A percentile compares a stretch with the other conserved stretches of the same genome.
Evolutionary conservation across 2,113 vertebrate genomes (phyloP).

Genomic region (Notechis scutatus): DNA sequence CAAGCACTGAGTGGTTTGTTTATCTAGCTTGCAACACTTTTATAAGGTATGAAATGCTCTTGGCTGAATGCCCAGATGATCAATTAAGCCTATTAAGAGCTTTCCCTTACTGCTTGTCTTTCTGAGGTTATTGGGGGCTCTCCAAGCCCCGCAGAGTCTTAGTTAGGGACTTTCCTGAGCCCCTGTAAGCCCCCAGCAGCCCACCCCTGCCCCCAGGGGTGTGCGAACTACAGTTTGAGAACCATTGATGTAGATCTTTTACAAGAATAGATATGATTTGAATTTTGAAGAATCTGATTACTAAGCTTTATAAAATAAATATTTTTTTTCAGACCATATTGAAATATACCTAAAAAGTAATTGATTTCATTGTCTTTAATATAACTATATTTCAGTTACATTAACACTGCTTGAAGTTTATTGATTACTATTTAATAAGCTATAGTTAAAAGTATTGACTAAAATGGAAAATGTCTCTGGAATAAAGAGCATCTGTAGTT

Average conservation of each 20-base stretch:
- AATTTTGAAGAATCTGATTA: neutral
- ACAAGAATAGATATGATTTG: neutral
- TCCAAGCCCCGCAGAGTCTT: too few relatives aligned
- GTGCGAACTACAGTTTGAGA: neutral
- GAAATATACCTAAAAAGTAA: neutral
- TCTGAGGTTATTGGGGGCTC: too few relatives aligned
- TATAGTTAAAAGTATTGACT: neutral
- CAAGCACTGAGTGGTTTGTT: too few relatives aligned
- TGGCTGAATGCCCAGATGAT: too few relatives aligned
- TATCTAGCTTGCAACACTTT: too few relatives aligned
- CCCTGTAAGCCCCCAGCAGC: too few relatives aligned
- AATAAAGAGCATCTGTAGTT: conserved; percentile 11
- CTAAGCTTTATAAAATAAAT: neutral
- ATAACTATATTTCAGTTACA: neutral
- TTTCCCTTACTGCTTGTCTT: too few relatives aligned
- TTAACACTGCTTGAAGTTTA: neutral
- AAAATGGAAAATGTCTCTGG: conserved; percentile 25
- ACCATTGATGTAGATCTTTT: neutral
- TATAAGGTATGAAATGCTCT: too few relatives aligned
- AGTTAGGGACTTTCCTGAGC: too few relatives aligned
- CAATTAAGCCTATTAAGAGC: too few relatives aligned
- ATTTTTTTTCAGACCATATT: neutral
- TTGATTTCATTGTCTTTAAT: neutral
- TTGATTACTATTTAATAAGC: neutral
- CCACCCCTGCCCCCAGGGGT: too few relatives aligned